Conservation (phyloP, 2,888 invertebrate genomes). For the Atethmia centrago region DNA sequence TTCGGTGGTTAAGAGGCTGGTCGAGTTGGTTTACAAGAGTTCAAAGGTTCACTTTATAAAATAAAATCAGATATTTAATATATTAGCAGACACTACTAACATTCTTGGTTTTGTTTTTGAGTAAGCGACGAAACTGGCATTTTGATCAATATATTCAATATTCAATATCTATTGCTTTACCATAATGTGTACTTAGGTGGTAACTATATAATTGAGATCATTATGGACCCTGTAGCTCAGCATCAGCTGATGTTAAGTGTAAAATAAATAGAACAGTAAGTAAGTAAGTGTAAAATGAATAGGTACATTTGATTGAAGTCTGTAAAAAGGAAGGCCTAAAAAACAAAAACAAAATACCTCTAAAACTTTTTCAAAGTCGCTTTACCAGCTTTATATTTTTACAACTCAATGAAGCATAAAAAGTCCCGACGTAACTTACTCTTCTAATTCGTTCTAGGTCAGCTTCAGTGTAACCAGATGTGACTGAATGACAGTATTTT, state of each 20-base stretch:
- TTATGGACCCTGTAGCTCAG: too few relatives aligned
- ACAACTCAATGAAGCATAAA: conserved; percentile 4
- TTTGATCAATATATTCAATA: not conserved
- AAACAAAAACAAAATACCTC: not conserved
- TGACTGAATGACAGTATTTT: not conserved
- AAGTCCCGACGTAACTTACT: conserved; percentile 1
- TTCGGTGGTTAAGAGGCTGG: conserved; percentile 3
- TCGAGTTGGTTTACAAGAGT: conserved; percentile 7
- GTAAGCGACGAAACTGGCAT: not conserved
- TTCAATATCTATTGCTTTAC: too few relatives aligned
- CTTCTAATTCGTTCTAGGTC: conserved; percentile 1
- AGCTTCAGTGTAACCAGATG: not conserved
- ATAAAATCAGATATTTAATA: not conserved
- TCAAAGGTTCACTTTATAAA: conserved; percentile 21
- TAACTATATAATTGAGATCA: too few relatives aligned
- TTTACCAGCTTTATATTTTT: not conserved
- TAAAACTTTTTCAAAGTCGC: not conserved
- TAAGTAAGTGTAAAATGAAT: too few relatives aligned
- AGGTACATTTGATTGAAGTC: too few relatives aligned
- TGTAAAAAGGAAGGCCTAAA: not conserved
- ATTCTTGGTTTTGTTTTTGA: not conserved
- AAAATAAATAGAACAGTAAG: too few relatives aligned
- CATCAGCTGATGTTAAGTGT: too few relatives aligned
- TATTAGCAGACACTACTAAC: not conserved
- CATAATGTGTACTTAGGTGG: too few relatives aligned